phyloP scores from a whole-genome alignment of 2,113 vertebrate genomes.

The Festucalex cinctus region DNA sequence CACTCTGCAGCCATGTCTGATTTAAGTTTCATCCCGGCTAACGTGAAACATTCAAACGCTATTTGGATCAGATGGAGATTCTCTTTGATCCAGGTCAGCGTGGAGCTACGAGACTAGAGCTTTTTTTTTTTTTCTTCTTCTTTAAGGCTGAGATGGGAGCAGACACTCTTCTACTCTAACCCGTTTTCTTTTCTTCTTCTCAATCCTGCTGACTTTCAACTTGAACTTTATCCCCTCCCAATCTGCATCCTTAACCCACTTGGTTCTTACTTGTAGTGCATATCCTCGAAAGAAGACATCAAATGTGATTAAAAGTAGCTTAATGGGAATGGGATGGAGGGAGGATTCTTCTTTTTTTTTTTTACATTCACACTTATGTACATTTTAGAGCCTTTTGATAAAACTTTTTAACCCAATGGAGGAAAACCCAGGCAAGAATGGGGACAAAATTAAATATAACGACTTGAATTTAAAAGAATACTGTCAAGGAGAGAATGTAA shows the following conservation, averaged over 20 bases:
- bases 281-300: constrained; percentile 25
- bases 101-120: constrained; percentile 13
- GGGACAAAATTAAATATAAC: too few relatives aligned
- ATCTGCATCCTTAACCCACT: constrained; percentile 16
- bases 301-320: constrained; percentile 49
- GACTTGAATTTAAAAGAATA: too few relatives aligned
- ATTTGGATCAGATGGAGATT: constrained; percentile 41
- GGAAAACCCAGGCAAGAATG: too few relatives aligned
- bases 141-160: constrained; percentile 26
- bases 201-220: not conserved
- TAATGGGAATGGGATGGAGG: constrained; percentile 7
- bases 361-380: too few relatives aligned
- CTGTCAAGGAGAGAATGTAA: too few relatives aligned
- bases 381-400: too few relatives aligned
- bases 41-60: constrained; percentile 48
- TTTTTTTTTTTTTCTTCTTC: constrained; percentile 12
- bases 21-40: constrained; percentile 13
- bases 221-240: constrained; percentile 11
- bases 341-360: too few relatives aligned
- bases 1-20: constrained; percentile 19
- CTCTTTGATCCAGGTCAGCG: constrained; percentile 39
- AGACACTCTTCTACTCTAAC: constrained; percentile 2
- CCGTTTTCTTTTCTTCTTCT: not conserved
- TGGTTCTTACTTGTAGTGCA: not conserved
- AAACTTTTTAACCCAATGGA: too few relatives aligned